These are phyloP conservation scores for Drosophila sucinea DNA, from an alignment of 1,140 invertebrate species.

Conservation along the genomic window DNA sequence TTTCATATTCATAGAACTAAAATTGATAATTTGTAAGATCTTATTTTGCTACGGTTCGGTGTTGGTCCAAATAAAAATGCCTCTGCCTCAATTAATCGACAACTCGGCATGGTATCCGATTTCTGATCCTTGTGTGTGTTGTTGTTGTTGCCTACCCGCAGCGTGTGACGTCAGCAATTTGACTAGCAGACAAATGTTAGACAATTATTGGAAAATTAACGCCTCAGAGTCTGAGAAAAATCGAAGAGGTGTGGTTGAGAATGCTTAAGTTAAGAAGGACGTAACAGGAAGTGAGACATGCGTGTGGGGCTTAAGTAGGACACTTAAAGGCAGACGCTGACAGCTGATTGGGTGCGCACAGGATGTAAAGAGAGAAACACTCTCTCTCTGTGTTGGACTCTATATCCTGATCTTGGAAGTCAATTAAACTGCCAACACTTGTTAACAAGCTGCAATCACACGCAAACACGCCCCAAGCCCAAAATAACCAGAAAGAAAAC, in stretches of 20 bases:
- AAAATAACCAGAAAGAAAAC: conserved; percentile 19
- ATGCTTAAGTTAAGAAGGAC: conserved; percentile 27
- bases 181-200: conserved; percentile 24
- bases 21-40: neutral
- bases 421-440: conserved; percentile 83
- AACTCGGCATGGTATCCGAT: conserved; percentile 51
- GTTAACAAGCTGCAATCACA: conserved; percentile 83
- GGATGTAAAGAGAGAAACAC: conserved; percentile 46
- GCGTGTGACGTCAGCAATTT: conserved; percentile 55
- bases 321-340: conserved; percentile 53
- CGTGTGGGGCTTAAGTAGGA: conserved; percentile 63
- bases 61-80: conserved; percentile 69
- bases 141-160: conserved; percentile 24
- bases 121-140: conserved; percentile 26
- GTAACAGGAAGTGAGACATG: conserved; percentile 36
- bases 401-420: conserved; percentile 38
- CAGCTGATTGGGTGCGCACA: conserved; percentile 67
- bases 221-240: conserved; percentile 12
- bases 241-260: neutral
- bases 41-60: neutral
- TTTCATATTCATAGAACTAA: neutral
- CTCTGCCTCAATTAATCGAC: conserved; percentile 71
- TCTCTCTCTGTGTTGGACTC: neutral
- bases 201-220: conserved; percentile 42
- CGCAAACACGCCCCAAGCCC: conserved; percentile 61